Evolutionary conservation across 2,797 vertebrate species (phyloP).

Genomic region (Petrocephalus schoutedeni): DNA sequence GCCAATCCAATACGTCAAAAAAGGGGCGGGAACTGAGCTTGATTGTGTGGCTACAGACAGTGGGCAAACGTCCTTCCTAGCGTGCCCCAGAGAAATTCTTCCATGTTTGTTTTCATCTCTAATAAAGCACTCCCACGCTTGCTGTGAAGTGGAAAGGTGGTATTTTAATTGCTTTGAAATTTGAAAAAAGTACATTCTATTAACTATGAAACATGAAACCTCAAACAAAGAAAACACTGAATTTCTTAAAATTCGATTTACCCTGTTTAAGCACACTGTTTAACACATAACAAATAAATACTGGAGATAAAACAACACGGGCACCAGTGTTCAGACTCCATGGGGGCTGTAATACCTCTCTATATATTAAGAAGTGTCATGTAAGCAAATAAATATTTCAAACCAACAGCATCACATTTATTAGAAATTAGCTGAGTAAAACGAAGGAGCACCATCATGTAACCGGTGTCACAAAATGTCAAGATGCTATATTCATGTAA

Average conservation of each 20-base stretch:
- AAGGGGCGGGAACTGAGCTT: not conserved
- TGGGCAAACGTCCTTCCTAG: not conserved
- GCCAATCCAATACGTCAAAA: not conserved
- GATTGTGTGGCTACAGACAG: not conserved
- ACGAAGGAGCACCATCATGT: not conserved
- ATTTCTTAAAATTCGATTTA: not conserved
- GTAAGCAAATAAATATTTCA: not conserved
- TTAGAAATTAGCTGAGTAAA: not conserved
- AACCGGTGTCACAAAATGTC: not conserved
- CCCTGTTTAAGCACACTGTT: not conserved
- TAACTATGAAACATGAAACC: not conserved
- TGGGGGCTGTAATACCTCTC: not conserved
- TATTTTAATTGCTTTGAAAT: not conserved
- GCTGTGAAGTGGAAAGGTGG: not conserved
- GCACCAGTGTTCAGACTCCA: not conserved
- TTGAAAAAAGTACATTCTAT: not conserved
- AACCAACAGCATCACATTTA: not conserved
- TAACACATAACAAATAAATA: not conserved
- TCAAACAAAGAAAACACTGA: not conserved
- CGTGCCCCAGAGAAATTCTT: not conserved
- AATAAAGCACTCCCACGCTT: not conserved
- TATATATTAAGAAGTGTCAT: not conserved
- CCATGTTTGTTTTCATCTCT: constrained; percentile 13
- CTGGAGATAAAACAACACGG: not conserved
- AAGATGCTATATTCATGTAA: not conserved